A percentile compares a stretch with the other conserved stretches of the same genome.
Evolutionary conservation across 2,113 vertebrate species (phyloP).

Genomic region (Poicephalus gulielmi): DNA sequence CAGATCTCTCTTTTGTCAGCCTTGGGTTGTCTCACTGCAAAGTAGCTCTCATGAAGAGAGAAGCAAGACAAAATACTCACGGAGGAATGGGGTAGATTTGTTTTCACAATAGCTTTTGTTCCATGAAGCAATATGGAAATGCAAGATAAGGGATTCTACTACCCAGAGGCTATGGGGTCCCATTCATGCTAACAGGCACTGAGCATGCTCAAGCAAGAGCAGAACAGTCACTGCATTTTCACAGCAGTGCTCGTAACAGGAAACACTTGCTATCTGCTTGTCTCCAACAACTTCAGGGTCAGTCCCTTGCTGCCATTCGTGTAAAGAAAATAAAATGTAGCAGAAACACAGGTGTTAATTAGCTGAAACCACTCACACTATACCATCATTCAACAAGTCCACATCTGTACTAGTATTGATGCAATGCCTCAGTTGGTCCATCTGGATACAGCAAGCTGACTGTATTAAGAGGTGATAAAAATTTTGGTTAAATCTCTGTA

Average conservation of each 20-base stretch:
- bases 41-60: background rate
- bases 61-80: background rate
- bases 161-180: background rate
- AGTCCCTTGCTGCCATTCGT: background rate
- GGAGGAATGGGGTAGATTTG: background rate
- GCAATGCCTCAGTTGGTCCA: background rate
- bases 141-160: constrained; percentile 48
- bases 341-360: background rate
- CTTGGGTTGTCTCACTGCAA: background rate
- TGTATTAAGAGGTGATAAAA: background rate
- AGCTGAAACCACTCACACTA: background rate
- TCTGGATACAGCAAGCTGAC: background rate
- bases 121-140: constrained; percentile 9
- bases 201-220: background rate
- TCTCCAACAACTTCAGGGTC: background rate
- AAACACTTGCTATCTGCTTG: background rate
- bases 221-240: background rate
- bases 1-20: background rate
- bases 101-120: constrained; percentile 4
- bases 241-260: background rate
- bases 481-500: background rate
- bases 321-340: background rate
- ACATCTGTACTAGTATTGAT: background rate
- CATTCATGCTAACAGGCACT: background rate
- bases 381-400: background rate